Evolutionary conservation across 2,797 vertebrate species (phyloP).

Genomic region (Spondyliosoma cantharus): DNA sequence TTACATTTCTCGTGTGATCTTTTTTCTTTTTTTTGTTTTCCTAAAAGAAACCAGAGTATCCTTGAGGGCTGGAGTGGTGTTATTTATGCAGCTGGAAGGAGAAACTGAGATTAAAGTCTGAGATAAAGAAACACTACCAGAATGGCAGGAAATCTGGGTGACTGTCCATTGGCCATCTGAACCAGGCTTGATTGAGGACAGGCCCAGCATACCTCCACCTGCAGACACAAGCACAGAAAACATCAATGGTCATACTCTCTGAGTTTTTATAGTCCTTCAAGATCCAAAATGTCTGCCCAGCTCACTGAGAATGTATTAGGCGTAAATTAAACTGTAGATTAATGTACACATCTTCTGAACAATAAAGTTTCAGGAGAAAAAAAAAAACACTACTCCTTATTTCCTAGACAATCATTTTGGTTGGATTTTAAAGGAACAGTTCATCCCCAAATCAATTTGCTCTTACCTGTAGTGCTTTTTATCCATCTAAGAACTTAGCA

Average conservation of each 20-base stretch:
- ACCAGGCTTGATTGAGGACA: constrained; percentile 83
- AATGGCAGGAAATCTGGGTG: constrained; percentile 90
- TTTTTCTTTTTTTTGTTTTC: not conserved
- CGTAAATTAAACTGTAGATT: no score
- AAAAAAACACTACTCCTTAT: no score
- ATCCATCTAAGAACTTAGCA: no score
- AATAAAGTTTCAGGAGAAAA: no score
- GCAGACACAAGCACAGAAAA: constrained; percentile 53
- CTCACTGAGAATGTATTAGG: not conserved
- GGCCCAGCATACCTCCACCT: constrained; percentile 90
- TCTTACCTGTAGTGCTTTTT: no score
- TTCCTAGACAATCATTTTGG: no score
- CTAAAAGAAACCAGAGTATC: not conserved
- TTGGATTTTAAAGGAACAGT: no score
- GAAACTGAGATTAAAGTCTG: not conserved
- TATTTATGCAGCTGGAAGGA: constrained; percentile 2
- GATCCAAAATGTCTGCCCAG: not conserved
- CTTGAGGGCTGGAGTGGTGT: not conserved
- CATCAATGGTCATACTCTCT: not conserved
- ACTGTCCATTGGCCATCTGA: constrained; percentile 84
- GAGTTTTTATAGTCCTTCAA: not conserved
- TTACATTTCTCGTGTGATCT: constrained; percentile 25
- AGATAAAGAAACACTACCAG: constrained; percentile 82
- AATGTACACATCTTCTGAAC: no score
- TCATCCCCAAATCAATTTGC: no score